Base-by-base conservation (phyloP, 2,797 vertebrate species). In the Synanceia verrucosa region DNA sequence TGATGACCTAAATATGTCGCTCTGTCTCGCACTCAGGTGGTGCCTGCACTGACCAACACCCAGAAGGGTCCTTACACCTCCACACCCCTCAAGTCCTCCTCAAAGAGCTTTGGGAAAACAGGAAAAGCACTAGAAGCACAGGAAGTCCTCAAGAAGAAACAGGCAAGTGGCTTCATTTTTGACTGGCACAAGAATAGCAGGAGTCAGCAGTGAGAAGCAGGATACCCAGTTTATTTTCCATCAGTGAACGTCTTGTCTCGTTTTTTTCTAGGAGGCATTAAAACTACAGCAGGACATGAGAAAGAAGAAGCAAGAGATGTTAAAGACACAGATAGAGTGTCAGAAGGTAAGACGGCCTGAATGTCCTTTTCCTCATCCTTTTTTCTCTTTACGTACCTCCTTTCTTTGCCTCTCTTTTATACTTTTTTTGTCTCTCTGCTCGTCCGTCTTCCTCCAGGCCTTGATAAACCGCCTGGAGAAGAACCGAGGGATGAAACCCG, bases 211-310 rank as follows among this genome's bases (percentile, higher is more conserved):
- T 39, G 61, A 43, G 16, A 52, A 31, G 9, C 6, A 19, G 10
- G 33, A 19, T n/a, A 9, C 50, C 3, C 2, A 2, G 4, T 51
- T 0, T 44, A 4, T 60, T 44, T 58, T 58, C 10, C 6, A 37
- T 37, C 5, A 24, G 9, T 34, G 24, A 63, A 60, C 59, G 2
- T 59, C 13, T 28, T 47, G 21, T 65, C 5, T 59, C 59, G 79
- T 71, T 55, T n/a, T 58, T 23, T 36, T 36, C 5, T 2, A 93
- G 98, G 97, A 99, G 83, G 94, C 97, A 41, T 87, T 99, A 84
- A 99, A 98, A 79, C 92, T 99, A 57, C 97, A 99, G 70, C 97
- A 98, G 83, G 97, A 98, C 86, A 98, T 99, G 97, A 96, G 95
- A 68, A 99, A 97, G 92, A 98, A 97, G 92, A 98, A 96, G 85